Base-by-base conservation (phyloP, 2,797 vertebrate genomes). In the Anabacerthia variegaticeps region DNA sequence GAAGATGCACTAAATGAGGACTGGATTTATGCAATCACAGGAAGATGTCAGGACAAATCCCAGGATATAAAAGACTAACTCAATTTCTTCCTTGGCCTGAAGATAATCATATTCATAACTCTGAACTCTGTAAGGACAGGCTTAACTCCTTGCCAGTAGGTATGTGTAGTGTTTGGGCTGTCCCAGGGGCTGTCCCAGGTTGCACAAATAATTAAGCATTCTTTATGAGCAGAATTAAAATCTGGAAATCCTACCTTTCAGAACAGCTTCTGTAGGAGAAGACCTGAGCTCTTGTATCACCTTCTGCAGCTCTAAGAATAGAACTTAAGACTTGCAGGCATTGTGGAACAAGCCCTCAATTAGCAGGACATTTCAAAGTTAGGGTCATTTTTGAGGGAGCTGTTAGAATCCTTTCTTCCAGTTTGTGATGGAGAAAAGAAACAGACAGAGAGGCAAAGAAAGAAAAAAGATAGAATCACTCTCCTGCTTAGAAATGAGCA, bases 151-250 rank as follows among this genome's bases (percentile, higher is more conserved):
- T 87, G 46, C 63, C 68, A 36, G 22, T 8, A 23, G n/a, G 22
- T 55, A 34, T 0, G 0, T 30, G 36, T 6, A 2, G 0, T 43
- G 28, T 23, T 63, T 44, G 24, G 85, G 62, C 55, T 68, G 28
- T 12, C 58, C 39, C 73, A 67, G 17, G 24, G 85, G 62, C 55
- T 68, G 28, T 13, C 58, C 39, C 73, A 67, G 17, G 8, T 2
- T 86, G 51, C 46, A 76, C 55, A 87, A 77, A 63, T 24, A 52
- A 73, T 27, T 65, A 51, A 69, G 32, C 13, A 22, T 56, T 74
- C 44, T 41, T 52, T 41, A 68, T 34, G 28, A 65, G 80, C 46
- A 69, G 51, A 54, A 81, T 14, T 74, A 80, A 83, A 88, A 48
- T 12, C 7, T 59, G 30, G 48, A 52, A 83, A 77, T 80, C n/a